Percentiles rank a stretch among this genome's conserved stretches.
These are phyloP conservation scores for Agonopterix arenella DNA, from an alignment of 2,888 invertebrate genomes.

Conservation along the genomic window DNA sequence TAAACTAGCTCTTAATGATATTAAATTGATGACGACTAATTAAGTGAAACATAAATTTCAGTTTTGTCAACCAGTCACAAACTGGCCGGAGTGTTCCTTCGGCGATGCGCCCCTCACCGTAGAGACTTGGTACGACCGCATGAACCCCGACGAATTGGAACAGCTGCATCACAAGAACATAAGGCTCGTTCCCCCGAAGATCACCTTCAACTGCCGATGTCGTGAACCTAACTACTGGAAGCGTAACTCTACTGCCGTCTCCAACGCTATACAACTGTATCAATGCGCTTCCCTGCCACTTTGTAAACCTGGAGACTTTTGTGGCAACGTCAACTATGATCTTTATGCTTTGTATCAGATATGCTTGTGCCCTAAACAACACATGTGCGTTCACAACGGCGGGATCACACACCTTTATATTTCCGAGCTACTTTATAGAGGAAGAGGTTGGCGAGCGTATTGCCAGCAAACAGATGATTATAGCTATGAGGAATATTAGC, in stretches of 20 bases:
- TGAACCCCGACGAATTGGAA: constrained; percentile 61
- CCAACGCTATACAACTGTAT: constrained; percentile 37
- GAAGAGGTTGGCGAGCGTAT: constrained; percentile 74
- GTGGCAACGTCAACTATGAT: constrained; percentile 78
- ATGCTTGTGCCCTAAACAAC: constrained; percentile 78
- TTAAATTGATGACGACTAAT: not conserved
- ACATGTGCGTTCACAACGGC: constrained; percentile 76
- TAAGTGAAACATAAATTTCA: constrained; percentile 28
- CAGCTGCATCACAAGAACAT: constrained; percentile 50
- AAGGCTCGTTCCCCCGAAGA: constrained; percentile 55
- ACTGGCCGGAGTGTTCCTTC: constrained; percentile 50
- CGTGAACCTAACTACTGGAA: constrained; percentile 72
- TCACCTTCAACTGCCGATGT: constrained; percentile 69
- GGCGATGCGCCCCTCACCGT: constrained; percentile 53
- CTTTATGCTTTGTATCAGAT: constrained; percentile 78
- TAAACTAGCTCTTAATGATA: no score
- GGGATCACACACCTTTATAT: constrained; percentile 56
- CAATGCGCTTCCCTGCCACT: constrained; percentile 66
- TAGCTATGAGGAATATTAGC: constrained; percentile 45
- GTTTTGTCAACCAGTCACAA: constrained; percentile 68
- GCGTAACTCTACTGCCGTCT: constrained; percentile 29
- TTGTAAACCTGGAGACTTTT: constrained; percentile 75
- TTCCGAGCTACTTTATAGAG: constrained; percentile 75
- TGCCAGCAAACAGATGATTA: constrained; percentile 56
- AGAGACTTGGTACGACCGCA: constrained; percentile 33